Evolutionary conservation across 1,140 invertebrate genomes (phyloP), one percentile per base, ranked within the genome.

Genomic region (Eubasilissa regina): DNA sequence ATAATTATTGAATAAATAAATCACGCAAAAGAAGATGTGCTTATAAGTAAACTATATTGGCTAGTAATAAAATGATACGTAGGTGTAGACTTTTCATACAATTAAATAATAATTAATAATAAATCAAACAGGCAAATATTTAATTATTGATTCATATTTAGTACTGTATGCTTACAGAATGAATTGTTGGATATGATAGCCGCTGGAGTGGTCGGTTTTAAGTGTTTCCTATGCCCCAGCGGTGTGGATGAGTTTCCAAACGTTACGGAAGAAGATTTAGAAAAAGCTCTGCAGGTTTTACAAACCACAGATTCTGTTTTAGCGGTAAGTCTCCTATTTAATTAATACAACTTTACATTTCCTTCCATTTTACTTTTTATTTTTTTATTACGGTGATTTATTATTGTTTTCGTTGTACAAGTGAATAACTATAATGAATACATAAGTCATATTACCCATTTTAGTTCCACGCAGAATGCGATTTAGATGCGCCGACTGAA

Each of bases 201-300:
- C 0, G 91, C 90, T 55, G 94, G 94, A 15, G 93, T 94, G 0
- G 90, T 93, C 8, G 94, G 94, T 4, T 93, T 95, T 75, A 94
- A 94, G 86, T 94, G 94, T 85, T 94, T 94, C 75, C 86, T 95
- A 4, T 92, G 91, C 82, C 90, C 92, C 4, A 92, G 92, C 73
- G 92, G 93, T 12, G 90, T 93, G 0, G 91, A 92, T 7, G 92
- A 94, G 83, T 94, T 94, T 85, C 91, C 90, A 9, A 86, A 91
- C 73, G 92, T 94, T 0, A 89, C 85, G 12, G 85, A 88, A 77
- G 75, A 86, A 12, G 90, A 94, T 79, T 85, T 94, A 17, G 86
- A 90, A 77, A 84, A 87, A 78, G 91, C 92, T 4, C 87, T 93
- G 72, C 78, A 86, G 17, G 87, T 90, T 76, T 84, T 93, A 0